Base-by-base conservation (phyloP, 2,888 invertebrate species). In the Drosophila nr. perissopoda region DNA sequence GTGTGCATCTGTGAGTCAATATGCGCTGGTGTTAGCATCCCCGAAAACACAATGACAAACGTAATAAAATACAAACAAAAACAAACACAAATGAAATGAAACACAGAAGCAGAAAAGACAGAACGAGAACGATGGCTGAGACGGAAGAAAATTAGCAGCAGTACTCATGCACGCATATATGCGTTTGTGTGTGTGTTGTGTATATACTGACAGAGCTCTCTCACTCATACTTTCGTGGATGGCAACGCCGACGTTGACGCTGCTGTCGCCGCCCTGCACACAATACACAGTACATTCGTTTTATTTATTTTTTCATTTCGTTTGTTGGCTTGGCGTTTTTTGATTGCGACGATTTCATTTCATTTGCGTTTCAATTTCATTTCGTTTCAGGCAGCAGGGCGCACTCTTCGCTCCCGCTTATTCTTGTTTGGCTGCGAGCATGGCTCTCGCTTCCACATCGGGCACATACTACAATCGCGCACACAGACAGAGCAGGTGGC, bases 231-330 rank as follows among this genome's bases (percentile, higher is more conserved):
- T 72, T 40, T 40, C 25, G 40, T 42, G 53, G 38, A 62, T 34
- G 54, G 48, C 59, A 74, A 62, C 64, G 74, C 34, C 54, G 63
- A 36, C 76, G 65, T 66, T 61, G 58, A 27, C 65, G 74, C 54
- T 65, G 76, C 79, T 66, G 62, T 65, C 56, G 78, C 71, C 70
- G 70, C 75, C 71, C 71, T 62, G 63, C 62, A 81, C 70, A 57
- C 38, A 40, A 56, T 40, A 72, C 69, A 80, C 77, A 69, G 68
- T 59, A 82, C 58, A 83, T 83, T 89, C 75, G 82, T 82, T 83
- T 87, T 88, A 89, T 89, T 85, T 90, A 80, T 88, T 89, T 91
- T 88, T 89, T 83, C 87, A 87, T 83, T 86, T 90, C 89, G 76
- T 89, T 89, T 88, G 79, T 83, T 81, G 76, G 81, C 78, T 79